These are phyloP conservation scores for Drosophila nigritarsus DNA, from an alignment of 2,888 invertebrate species.

Conservation along the genomic window DNA sequence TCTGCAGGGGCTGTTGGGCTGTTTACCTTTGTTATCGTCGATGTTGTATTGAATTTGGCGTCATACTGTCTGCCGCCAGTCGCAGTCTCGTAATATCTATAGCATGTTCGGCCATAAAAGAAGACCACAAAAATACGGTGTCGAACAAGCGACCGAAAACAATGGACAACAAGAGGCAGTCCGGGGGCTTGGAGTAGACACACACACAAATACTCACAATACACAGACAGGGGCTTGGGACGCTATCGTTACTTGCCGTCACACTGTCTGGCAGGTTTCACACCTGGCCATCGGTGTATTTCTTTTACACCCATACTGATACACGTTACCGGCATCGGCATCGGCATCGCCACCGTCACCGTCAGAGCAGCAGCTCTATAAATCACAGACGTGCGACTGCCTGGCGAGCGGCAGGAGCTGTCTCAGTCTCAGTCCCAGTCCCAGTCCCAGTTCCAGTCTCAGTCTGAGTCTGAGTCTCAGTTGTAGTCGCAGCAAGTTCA, in stretches of 20 bases:
- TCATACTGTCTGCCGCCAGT: slow-evolving; percentile 83
- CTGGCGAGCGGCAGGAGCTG: slow-evolving; percentile 64
- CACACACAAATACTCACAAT: slow-evolving; percentile 6
- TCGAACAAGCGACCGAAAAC: slow-evolving; percentile 56
- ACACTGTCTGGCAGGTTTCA: slow-evolving; percentile 81
- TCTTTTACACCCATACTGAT: slow-evolving; percentile 39
- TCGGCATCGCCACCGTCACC: slow-evolving; percentile 25
- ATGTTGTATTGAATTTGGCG: slow-evolving; percentile 79
- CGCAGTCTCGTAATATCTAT: slow-evolving; percentile 42
- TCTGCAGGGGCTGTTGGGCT: slow-evolving; percentile 4
- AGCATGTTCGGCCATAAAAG: slow-evolving; percentile 67
- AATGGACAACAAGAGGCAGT: slow-evolving; percentile 47
- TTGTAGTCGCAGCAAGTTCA: slow-evolving; percentile 55
- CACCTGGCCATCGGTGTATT: slow-evolving; percentile 40
- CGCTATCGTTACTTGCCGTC: slow-evolving; percentile 65
- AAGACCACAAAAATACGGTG: slow-evolving; percentile 75
- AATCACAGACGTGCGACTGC: slow-evolving; percentile 71
- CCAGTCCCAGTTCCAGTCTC: slow-evolving; percentile 25
- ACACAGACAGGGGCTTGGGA: slow-evolving; percentile 32
- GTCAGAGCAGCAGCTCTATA: slow-evolving; percentile 69
- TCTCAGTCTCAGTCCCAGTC: slow-evolving; percentile 34
- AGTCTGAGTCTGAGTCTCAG: slow-evolving; percentile 30
- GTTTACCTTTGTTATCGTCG: slow-evolving; percentile 80
- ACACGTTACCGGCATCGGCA: slow-evolving; percentile 17
- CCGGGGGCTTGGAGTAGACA: slow-evolving; percentile 28